Evolutionary conservation across 1,140 invertebrate species (phyloP).

Genomic region (Oppia nitens): DNA sequence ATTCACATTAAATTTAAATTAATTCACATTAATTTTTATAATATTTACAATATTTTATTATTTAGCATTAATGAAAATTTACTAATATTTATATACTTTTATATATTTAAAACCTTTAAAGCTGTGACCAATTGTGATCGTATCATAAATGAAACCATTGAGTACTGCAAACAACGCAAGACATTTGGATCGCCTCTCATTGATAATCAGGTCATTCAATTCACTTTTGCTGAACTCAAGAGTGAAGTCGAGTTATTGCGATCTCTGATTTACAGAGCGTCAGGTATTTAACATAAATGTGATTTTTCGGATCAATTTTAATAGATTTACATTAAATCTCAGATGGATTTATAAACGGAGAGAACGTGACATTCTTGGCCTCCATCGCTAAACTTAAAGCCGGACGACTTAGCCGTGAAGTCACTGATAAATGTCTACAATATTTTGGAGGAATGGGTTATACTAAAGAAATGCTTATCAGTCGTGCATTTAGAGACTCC

Average conservation of each 20-base stretch:
- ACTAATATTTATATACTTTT: constrained; percentile 16
- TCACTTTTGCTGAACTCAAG: constrained; percentile 36
- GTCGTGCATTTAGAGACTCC: constrained; percentile 35
- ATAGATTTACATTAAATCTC: not conserved
- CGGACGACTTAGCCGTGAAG: constrained; percentile 34
- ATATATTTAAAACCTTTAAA: too few relatives aligned
- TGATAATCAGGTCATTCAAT: constrained; percentile 38
- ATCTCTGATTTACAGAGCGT: constrained; percentile 34
- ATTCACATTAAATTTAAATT: not conserved
- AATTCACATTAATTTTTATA: not conserved
- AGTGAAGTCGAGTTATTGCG: constrained; percentile 38
- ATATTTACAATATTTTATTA: not conserved
- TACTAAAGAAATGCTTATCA: constrained; percentile 35
- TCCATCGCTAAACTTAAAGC: constrained; percentile 43
- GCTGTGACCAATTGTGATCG: constrained; percentile 30
- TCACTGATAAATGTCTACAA: constrained; percentile 41
- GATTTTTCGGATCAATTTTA: not conserved
- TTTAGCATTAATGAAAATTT: too few relatives aligned
- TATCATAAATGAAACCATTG: constrained; percentile 33
- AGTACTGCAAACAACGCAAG: constrained; percentile 34
- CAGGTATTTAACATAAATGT: constrained; percentile 22
- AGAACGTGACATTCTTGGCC: constrained; percentile 38
- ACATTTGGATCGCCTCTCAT: constrained; percentile 36
- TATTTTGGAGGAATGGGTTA: constrained; percentile 45
- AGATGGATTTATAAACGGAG: constrained; percentile 27